These are phyloP conservation scores for Eledona agricola DNA, from an alignment of 2,888 invertebrate genomes.

Conservation along the genomic window DNA sequence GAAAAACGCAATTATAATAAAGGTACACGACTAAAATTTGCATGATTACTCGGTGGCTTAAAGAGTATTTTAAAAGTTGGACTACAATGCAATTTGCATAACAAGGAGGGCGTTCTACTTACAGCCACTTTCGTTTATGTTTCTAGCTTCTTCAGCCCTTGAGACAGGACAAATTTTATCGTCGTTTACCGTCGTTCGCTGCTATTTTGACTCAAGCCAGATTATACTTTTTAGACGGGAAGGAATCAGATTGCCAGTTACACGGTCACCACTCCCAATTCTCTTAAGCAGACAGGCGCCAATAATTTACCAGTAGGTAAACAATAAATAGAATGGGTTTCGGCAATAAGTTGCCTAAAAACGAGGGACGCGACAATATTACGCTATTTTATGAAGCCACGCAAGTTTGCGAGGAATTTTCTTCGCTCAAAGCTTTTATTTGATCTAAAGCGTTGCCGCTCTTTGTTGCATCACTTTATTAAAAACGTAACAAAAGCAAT, in stretches of 20 bases:
- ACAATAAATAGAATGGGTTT: too few species aligned
- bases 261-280: too few species aligned
- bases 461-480: background rate
- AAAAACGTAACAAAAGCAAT: slow-evolving; percentile 1
- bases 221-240: too few species aligned
- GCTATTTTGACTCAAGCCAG: slow-evolving; percentile 48
- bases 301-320: too few species aligned
- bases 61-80: slow-evolving; percentile 62
- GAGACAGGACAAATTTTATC: slow-evolving; percentile 58
- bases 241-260: too few species aligned
- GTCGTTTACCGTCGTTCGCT: slow-evolving; percentile 55
- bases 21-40: slow-evolving; percentile 52
- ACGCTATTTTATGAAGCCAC: slow-evolving; percentile 2
- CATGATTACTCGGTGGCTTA: slow-evolving; percentile 56
- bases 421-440: background rate
- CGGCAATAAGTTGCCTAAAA: too few species aligned
- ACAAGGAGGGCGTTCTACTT: slow-evolving; percentile 55
- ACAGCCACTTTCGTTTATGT: slow-evolving; percentile 57
- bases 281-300: too few species aligned
- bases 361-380: slow-evolving; percentile 1
- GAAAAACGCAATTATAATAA: slow-evolving; percentile 55
- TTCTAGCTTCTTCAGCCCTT: slow-evolving; percentile 54
- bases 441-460: slow-evolving; percentile 9
- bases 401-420: background rate
- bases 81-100: slow-evolving; percentile 62